These are phyloP conservation scores for Hexactinellida sp. DNA, from an alignment of 37 sponge, comb jelly and placozoan genomes.

Conservation along the genomic window DNA sequence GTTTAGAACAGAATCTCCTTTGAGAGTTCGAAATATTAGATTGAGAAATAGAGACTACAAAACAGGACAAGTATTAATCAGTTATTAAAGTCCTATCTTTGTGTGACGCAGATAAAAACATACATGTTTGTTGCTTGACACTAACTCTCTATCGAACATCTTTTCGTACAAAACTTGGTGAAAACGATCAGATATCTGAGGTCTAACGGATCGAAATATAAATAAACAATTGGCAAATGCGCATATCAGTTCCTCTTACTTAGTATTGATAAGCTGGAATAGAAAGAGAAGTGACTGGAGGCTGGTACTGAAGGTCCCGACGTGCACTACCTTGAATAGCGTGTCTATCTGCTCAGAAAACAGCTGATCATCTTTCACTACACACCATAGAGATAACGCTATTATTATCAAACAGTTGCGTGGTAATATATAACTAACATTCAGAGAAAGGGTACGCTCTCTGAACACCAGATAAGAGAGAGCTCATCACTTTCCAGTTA, in stretches of 20 bases:
- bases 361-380: slow-evolving; percentile 29
- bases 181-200: slow-evolving; percentile 63
- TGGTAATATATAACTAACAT: slow-evolving; percentile 23
- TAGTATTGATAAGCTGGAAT: slow-evolving; percentile 81
- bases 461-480: slow-evolving; percentile 84
- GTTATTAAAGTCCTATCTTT: neutral
- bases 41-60: slow-evolving; percentile 82
- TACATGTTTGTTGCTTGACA: slow-evolving; percentile 45
- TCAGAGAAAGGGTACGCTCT: slow-evolving; percentile 79
- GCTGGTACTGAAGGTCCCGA: slow-evolving; percentile 63
- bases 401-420: too few species aligned
- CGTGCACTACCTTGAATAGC: slow-evolving; percentile 75
- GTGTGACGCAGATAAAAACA: neutral
- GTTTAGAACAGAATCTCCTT: slow-evolving; percentile 58
- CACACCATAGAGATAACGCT: too few species aligned
- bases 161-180: slow-evolving; percentile 84
- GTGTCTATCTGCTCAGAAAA: slow-evolving; percentile 77
- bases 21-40: slow-evolving; percentile 82
- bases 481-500: slow-evolving; percentile 76
- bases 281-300: slow-evolving; percentile 88
- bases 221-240: neutral
- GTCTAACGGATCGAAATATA: neutral
- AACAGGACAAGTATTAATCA: neutral
- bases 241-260: slow-evolving; percentile 12
- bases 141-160: slow-evolving; percentile 63